Conservation (phyloP, 2,888 invertebrate species). For the Dendrolimus pini region DNA sequence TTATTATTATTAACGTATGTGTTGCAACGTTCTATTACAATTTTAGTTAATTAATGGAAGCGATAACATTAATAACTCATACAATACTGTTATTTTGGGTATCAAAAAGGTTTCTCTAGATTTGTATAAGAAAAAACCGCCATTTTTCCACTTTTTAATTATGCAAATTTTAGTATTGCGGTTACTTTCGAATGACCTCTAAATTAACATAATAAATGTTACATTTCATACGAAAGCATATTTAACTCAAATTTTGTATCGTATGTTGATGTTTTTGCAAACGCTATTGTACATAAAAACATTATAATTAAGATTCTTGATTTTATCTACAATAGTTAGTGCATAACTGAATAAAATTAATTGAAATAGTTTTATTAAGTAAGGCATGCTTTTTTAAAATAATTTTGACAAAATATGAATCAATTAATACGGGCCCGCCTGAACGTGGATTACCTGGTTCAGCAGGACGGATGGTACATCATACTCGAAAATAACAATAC, state of each 20-base stretch:
- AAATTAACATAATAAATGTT: constrained; percentile 1
- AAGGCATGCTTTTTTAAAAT: too few relatives aligned
- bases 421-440: too few relatives aligned
- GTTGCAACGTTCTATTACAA: constrained; percentile 18
- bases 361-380: too few relatives aligned
- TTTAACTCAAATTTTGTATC: not conserved
- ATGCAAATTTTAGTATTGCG: constrained; percentile 2
- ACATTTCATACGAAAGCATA: constrained; percentile 3
- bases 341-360: too few relatives aligned
- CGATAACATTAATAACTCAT: not conserved
- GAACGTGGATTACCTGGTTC: too few relatives aligned
- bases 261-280: too few relatives aligned
- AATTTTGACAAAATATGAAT: too few relatives aligned
- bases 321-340: too few relatives aligned
- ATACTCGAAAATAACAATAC: too few relatives aligned
- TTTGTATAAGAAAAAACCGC: not conserved
- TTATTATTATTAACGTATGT: constrained; percentile 28
- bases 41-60: constrained; percentile 4
- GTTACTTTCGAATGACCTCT: constrained; percentile 4
- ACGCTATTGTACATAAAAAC: too few relatives aligned
- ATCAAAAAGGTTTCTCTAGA: not conserved
- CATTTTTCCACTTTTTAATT: not conserved
- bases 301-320: too few relatives aligned
- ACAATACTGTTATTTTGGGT: not conserved
- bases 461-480: too few relatives aligned